Conservation (phyloP, 2,888 invertebrate species). For the Cosmia trapezina region DNA sequence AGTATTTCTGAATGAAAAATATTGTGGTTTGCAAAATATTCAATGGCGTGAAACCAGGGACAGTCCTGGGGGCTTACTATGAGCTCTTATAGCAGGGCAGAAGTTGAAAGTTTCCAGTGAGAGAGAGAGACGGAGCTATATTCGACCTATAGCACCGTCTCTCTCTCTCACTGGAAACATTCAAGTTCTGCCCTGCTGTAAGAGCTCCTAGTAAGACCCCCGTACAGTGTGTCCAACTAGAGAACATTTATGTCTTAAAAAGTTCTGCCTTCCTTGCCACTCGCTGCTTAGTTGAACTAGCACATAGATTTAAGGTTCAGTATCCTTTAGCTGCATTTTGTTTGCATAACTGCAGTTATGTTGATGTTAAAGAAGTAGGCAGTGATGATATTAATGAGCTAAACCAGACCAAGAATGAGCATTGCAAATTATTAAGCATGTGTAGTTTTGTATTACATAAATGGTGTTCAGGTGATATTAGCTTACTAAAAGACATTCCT, state of each 20-base stretch:
- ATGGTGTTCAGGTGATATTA: neutral
- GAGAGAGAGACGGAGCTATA: too few relatives aligned
- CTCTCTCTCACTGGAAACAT: too few relatives aligned
- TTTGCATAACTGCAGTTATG: neutral
- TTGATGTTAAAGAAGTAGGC: neutral
- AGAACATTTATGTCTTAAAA: too few relatives aligned
- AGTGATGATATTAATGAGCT: neutral
- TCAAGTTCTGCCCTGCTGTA: too few relatives aligned
- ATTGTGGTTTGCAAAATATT: neutral
- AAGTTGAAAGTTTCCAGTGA: too few relatives aligned
- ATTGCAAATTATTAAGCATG: neutral
- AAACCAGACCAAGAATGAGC: too few relatives aligned
- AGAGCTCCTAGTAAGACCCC: too few relatives aligned
- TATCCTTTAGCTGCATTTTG: neutral
- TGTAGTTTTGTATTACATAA: neutral
- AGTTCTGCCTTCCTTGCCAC: neutral
- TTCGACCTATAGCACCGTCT: too few relatives aligned
- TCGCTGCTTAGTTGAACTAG: neutral
- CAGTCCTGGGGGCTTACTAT: too few relatives aligned
- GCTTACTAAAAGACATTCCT: conserved; percentile 4
- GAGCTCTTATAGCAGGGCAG: too few relatives aligned
- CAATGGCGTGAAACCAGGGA: neutral
- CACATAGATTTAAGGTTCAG: neutral
- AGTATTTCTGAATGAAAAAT: neutral
- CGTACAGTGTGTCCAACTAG: neutral